Evolutionary conservation across 2,888 invertebrate species (phyloP), one percentile per base, ranked within the genome.

Genomic region (Xestobium rufovillosum): DNA sequence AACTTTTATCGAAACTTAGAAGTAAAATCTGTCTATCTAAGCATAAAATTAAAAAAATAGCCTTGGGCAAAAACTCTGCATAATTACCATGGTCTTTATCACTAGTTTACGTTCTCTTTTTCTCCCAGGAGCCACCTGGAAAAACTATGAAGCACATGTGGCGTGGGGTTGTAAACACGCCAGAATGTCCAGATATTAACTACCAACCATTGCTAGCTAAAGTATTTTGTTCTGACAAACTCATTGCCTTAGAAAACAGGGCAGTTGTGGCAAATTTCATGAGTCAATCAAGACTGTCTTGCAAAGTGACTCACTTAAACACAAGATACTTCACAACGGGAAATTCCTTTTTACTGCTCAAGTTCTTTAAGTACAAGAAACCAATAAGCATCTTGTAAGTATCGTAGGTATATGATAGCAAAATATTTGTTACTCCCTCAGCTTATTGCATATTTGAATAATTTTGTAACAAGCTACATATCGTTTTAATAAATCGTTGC

Each of bases 171-270:
- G 34, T 68, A 3, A 69, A 69, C 42, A 54, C 53, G 16, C 43
- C 43, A 3, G 44, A 52, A n/a, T 69, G 68, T 43, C 54, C 60
- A 1, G 53, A 66, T 36, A 63, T 66, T 45, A 53, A 44, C 10
- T 44, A 59, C 28, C 51, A 42, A 10, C 15, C 36, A 2, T 55
- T 59, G 33, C 47, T 66, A 9, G 44, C 51, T 3, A 47, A 51
- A 15, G 51, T 56, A 23, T 48, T 70, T 10, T 70, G 69, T 42
- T 47, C 52, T 11, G 47, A 59, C 3, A 56, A 59, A 3, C 42
- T 66, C 4, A 55, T 60, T 2, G 57, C 66, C 19, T 47, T 69
- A 17, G 69, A 69, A 41, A 61, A 56, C 15, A 55, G 61, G 12
- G 59, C 63, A 4, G 45, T 67, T 30, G 57, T 63, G 54, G 43